phyloP scores from a whole-genome alignment of 2,888 invertebrate species.

The Euproctis similis region DNA sequence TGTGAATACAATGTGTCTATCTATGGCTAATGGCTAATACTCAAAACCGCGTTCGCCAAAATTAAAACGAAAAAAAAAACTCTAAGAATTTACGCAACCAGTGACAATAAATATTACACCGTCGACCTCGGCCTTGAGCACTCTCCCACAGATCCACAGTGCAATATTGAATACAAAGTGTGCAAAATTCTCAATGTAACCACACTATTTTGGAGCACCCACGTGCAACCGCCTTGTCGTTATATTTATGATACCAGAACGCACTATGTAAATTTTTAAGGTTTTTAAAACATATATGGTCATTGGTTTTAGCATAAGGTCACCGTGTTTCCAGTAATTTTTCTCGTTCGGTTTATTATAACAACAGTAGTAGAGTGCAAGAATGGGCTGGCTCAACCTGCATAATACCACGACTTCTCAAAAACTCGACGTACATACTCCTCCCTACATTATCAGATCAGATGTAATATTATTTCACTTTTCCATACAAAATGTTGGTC shows the following conservation, averaged over 20 bases:
- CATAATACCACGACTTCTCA: no score
- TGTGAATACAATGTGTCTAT: no score
- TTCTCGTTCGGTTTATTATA: no score
- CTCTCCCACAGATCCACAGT: constrained; percentile 55
- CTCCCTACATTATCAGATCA: no score
- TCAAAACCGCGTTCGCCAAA: no score
- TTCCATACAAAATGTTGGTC: no score
- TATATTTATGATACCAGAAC: constrained; percentile 62
- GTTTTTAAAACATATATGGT: constrained; percentile 63
- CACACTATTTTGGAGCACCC: constrained; percentile 46
- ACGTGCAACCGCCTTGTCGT: constrained; percentile 55
- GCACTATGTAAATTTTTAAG: constrained; percentile 61
- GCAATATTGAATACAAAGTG: constrained; percentile 46
- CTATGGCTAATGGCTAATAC: no score
- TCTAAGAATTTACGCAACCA: constrained; percentile 51
- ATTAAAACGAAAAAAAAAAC: no score
- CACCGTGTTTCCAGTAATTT: constrained; percentile 50
- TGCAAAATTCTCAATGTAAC: constrained; percentile 44
- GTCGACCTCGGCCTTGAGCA: constrained; percentile 60
- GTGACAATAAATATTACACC: constrained; percentile 53
- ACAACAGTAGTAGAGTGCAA: no score
- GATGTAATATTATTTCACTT: no score
- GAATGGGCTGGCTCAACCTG: no score
- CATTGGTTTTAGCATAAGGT: constrained; percentile 60
- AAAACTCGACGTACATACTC: no score